Conservation (phyloP, 2,797 vertebrate genomes). For the Rhynchotus rufescens region DNA sequence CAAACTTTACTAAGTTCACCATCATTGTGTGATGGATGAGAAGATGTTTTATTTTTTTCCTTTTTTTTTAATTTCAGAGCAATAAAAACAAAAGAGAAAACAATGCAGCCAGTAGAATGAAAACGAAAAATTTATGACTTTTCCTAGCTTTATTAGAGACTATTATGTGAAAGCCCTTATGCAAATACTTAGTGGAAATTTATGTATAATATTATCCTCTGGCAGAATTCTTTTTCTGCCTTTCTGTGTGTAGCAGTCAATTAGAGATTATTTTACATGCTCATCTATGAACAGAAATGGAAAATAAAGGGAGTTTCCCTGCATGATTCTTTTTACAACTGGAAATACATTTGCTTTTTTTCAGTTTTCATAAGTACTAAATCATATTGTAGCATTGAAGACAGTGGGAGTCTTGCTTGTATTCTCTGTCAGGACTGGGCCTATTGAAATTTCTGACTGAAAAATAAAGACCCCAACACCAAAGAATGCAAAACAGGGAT, state of each 20-base stretch:
- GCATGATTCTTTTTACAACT: background rate
- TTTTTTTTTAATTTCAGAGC: background rate
- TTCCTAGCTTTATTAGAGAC: background rate
- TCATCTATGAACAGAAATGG: background rate
- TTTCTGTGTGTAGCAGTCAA: constrained; percentile 1
- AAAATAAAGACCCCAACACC: background rate
- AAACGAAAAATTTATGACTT: constrained; percentile 37
- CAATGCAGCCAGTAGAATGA: background rate
- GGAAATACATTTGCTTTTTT: constrained; percentile 23
- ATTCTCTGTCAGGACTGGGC: background rate
- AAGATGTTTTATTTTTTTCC: background rate
- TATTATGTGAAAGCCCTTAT: constrained; percentile 27
- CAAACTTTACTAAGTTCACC: background rate
- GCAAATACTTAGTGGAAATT: constrained; percentile 40
- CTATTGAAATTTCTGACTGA: constrained; percentile 4
- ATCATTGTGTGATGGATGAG: background rate
- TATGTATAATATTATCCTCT: constrained; percentile 10
- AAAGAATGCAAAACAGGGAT: background rate
- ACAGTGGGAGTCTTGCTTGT: background rate
- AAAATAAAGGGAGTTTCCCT: constrained; percentile 30
- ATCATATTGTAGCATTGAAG: background rate
- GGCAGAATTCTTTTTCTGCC: background rate
- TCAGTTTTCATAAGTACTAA: background rate
- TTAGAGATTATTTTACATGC: background rate
- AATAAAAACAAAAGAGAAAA: constrained; percentile 15